Evolutionary conservation across 2,888 invertebrate genomes (phyloP).

Genomic region (Parnassius smintheus): DNA sequence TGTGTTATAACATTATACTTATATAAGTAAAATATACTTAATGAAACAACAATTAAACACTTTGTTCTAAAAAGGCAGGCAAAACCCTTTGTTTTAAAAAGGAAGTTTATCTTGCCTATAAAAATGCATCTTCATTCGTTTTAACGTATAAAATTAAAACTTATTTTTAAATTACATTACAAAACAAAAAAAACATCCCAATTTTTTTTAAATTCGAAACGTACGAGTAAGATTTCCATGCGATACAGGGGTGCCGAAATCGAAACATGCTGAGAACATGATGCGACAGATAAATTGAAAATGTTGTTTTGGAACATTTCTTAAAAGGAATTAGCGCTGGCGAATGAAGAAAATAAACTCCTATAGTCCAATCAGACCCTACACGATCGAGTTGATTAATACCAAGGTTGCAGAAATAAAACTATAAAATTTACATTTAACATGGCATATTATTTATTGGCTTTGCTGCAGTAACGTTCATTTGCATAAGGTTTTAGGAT

Average conservation of each 20-base stretch:
- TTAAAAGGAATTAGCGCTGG: slow-evolving; percentile 4
- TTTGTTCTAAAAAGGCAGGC: too few relatives aligned
- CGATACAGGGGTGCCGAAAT: neutral
- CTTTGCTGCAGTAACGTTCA: neutral
- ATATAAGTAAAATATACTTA: too few relatives aligned
- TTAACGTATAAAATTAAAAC: too few relatives aligned
- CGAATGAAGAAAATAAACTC: slow-evolving; percentile 1
- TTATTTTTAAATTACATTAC: neutral
- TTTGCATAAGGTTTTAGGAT: slow-evolving; percentile 14
- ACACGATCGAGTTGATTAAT: slow-evolving; percentile 14
- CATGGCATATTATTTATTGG: slow-evolving; percentile 13
- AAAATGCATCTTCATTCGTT: too few relatives aligned
- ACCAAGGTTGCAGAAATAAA: slow-evolving; percentile 16
- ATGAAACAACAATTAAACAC: too few relatives aligned
- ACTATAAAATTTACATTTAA: slow-evolving; percentile 9
- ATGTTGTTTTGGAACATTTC: slow-evolving; percentile 1
- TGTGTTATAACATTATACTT: too few relatives aligned
- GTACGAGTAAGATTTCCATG: neutral
- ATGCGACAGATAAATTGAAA: slow-evolving; percentile 5
- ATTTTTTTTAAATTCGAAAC: neutral
- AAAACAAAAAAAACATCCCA: neutral
- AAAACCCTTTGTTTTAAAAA: too few relatives aligned
- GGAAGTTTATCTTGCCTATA: too few relatives aligned
- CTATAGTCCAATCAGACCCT: slow-evolving; percentile 13
- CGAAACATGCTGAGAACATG: neutral